These are phyloP conservation scores for Cardinalis cardinalis DNA, from an alignment of 2,113 vertebrate species.

Conservation along the genomic window DNA sequence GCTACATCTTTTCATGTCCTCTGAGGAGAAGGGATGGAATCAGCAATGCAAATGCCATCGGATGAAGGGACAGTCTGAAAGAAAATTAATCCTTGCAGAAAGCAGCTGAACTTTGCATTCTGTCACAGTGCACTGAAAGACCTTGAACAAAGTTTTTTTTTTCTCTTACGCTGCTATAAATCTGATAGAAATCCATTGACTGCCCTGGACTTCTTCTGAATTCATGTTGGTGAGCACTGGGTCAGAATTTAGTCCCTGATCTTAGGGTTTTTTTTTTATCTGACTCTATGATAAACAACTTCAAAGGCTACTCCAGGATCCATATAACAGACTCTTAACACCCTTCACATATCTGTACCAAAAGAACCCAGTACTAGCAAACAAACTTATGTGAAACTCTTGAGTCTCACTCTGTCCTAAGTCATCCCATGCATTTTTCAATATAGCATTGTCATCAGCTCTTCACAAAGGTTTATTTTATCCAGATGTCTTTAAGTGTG, in stretches of 20 bases:
- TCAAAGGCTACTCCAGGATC: not conserved
- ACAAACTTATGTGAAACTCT: not conserved
- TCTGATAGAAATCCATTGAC: not conserved
- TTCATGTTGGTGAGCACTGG: not conserved
- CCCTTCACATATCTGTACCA: not conserved
- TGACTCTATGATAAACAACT: not conserved
- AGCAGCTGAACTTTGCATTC: conserved; percentile 25
- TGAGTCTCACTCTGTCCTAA: not conserved
- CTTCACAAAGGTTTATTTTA: not conserved
- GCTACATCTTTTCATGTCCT: conserved; percentile 39
- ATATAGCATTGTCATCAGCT: not conserved
- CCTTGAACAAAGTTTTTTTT: not conserved
- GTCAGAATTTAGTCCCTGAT: not conserved
- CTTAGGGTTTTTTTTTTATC: not conserved
- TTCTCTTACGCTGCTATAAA: not conserved
- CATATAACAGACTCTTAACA: not conserved
- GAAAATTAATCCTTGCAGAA: not conserved
- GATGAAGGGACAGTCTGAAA: conserved; percentile 15
- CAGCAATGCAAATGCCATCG: conserved; percentile 12
- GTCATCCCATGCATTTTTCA: accelerated
- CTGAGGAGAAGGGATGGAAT: not conserved
- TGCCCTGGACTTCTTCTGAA: not conserved
- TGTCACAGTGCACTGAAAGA: not conserved
- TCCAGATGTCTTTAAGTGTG: not conserved
- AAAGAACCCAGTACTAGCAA: not conserved